A percentile compares a stretch with the other conserved stretches of the same genome.
These are phyloP conservation scores for Siniperca scherzeri DNA, from an alignment of 2,797 vertebrate species.

Conservation along the genomic window DNA sequence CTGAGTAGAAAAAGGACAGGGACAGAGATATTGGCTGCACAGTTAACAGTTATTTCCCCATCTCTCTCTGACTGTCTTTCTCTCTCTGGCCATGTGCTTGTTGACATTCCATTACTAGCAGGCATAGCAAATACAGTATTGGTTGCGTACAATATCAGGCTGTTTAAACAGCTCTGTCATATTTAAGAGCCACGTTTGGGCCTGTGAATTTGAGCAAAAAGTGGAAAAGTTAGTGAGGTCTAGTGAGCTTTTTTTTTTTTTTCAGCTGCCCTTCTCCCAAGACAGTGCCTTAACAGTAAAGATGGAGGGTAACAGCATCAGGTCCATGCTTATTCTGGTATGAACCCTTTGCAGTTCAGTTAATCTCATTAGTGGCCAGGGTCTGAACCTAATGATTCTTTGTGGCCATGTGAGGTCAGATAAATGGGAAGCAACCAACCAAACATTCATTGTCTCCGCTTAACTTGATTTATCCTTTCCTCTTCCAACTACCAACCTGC, in stretches of 20 bases:
- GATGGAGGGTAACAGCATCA: constrained; percentile 2
- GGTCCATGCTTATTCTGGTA: not conserved
- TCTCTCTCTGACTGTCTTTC: constrained; percentile 56
- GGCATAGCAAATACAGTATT: constrained; percentile 74
- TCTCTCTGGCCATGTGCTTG: constrained; percentile 61
- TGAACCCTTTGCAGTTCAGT: constrained; percentile 20
- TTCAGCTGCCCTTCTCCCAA: constrained; percentile 9
- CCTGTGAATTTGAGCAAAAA: constrained; percentile 36
- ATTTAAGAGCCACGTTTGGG: constrained; percentile 52
- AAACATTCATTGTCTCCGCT: constrained; percentile 21
- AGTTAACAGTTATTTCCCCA: constrained; percentile 69
- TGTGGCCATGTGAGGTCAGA: constrained; percentile 22
- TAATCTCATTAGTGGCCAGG: constrained; percentile 27
- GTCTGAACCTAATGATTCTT: constrained; percentile 12
- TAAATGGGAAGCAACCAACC: constrained; percentile 22
- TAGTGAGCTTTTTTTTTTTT: not conserved
- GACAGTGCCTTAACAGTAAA: constrained; percentile 1
- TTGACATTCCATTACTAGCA: constrained; percentile 80
- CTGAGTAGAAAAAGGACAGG: constrained; percentile 65
- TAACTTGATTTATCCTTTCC: constrained; percentile 38
- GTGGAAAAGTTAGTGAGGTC: constrained; percentile 11
- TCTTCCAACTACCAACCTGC: constrained; percentile 31
- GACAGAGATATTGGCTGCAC: constrained; percentile 73
- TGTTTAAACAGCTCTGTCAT: constrained; percentile 58
- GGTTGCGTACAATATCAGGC: constrained; percentile 39